Percentiles rank a stretch among this genome's conserved stretches.
These are phyloP conservation scores for Cremastinae sp. DNA, from an alignment of 2,888 invertebrate genomes.

Conservation along the genomic window DNA sequence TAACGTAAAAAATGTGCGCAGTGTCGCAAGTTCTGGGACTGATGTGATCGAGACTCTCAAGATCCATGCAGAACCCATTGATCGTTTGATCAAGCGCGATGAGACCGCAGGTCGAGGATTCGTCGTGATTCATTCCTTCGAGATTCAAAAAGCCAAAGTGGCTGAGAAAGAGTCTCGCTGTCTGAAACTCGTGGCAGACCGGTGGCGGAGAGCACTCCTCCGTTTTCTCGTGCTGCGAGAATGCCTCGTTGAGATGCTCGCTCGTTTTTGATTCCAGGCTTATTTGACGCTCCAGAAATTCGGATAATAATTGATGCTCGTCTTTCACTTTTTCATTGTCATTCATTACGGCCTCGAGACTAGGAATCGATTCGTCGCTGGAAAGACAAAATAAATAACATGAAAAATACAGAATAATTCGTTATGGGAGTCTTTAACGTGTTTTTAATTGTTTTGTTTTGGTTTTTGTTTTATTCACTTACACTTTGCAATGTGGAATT, in stretches of 20 bases:
- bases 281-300: conserved; percentile 87
- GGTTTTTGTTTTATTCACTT: too few species aligned
- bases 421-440: too few species aligned
- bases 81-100: conserved; percentile 87
- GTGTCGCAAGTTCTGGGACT: conserved; percentile 95
- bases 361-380: conserved; percentile 95
- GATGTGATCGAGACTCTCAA: conserved; percentile 91
- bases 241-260: conserved; percentile 78
- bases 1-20: conserved; percentile 96
- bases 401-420: too few species aligned
- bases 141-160: conserved; percentile 93
- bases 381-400: too few species aligned
- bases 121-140: conserved; percentile 79
- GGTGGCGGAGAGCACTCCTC: conserved; percentile 91
- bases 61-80: conserved; percentile 88
- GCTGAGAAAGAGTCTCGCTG: conserved; percentile 95
- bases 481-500: conserved; percentile 91
- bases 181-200: conserved; percentile 96
- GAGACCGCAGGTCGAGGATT: conserved; percentile 82
- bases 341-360: conserved; percentile 88
- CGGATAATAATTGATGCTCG: conserved; percentile 86
- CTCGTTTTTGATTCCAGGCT: conserved; percentile 79
- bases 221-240: conserved; percentile 79
- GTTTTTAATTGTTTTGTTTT: too few species aligned
- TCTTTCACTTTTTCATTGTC: conserved; percentile 81